A percentile compares a stretch with the other conserved stretches of the same genome.
These are phyloP conservation scores for Gracilinanus agilis DNA, from an alignment of 2,113 vertebrate species.

Conservation along the genomic window DNA sequence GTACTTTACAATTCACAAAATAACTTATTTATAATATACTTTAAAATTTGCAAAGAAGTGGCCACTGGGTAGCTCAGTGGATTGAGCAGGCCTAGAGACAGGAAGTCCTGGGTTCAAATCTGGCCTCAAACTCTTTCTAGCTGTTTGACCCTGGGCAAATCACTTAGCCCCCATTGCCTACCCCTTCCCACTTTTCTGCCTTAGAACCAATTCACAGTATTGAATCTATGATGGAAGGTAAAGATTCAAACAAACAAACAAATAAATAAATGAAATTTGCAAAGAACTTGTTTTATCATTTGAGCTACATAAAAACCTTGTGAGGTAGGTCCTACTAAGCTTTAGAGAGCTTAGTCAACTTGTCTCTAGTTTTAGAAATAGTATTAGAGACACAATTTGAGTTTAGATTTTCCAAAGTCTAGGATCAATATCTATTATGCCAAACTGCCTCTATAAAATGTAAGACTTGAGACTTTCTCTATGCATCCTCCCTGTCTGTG, in stretches of 20 bases:
- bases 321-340: neutral
- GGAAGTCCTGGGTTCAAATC: no score
- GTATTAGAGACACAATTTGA: neutral
- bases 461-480: neutral
- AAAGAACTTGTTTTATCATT: neutral
- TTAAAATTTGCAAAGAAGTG: neutral
- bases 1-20: neutral
- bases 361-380: neutral
- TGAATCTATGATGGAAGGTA: no score
- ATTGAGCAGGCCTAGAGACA: no score
- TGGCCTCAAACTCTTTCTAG: no score
- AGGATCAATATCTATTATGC: neutral
- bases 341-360: neutral
- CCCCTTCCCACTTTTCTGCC: no score
- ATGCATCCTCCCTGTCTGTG: neutral
- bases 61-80: no score
- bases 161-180: no score
- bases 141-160: no score
- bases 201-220: no score
- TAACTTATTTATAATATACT: neutral
- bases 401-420: neutral
- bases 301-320: neutral
- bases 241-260: no score
- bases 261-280: neutral
- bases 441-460: neutral